phyloP scores from a whole-genome alignment of 1,140 invertebrate species.

The Trichonephila inaurata region DNA sequence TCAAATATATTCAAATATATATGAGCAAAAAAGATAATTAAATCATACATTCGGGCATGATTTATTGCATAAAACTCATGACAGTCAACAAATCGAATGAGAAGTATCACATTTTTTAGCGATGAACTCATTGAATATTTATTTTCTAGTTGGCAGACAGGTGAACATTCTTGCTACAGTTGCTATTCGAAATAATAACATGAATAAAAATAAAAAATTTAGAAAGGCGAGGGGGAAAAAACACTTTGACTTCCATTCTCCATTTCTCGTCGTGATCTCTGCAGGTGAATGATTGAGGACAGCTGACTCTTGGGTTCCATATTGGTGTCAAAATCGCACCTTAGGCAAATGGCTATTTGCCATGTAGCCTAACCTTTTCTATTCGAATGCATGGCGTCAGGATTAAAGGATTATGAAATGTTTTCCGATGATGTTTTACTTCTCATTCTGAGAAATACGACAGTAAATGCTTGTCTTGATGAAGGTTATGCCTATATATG shows the following conservation, averaged over 20 bases:
- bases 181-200: background rate
- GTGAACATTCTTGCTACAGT: conserved; percentile 8
- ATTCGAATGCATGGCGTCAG: background rate
- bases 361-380: background rate
- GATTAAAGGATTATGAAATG: background rate
- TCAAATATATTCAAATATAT: no score
- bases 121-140: background rate
- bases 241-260: background rate
- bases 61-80: background rate
- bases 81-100: background rate
- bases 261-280: background rate
- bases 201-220: background rate
- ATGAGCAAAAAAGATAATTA: no score
- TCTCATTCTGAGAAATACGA: no score
- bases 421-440: background rate
- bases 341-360: background rate
- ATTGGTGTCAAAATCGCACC: conserved; percentile 4
- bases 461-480: no score
- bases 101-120: background rate
- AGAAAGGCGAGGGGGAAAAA: background rate
- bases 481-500: no score
- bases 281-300: conserved; percentile 21
- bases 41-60: background rate
- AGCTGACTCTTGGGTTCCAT: background rate
- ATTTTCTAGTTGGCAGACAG: background rate